Percentiles rank a stretch among this genome's conserved stretches.
phyloP scores from a whole-genome alignment of 1,140 invertebrate genomes.

The Cryptotermes secundus region DNA sequence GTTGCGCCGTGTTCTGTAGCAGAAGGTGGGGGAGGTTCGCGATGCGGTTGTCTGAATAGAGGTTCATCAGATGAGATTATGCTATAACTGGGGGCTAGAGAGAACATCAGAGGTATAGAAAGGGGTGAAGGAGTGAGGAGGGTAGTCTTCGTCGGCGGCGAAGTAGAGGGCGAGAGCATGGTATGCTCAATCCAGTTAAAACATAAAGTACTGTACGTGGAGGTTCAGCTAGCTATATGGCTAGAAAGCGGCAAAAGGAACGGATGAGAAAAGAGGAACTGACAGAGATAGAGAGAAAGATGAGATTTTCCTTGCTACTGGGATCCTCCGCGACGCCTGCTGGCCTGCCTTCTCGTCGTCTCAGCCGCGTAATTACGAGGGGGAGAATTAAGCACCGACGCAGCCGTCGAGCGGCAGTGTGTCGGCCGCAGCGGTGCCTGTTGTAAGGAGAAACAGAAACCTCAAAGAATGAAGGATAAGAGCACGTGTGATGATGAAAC shows the following conservation, averaged over 20 bases:
- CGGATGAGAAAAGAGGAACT: slow-evolving; percentile 27
- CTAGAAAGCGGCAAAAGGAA: slow-evolving; percentile 27
- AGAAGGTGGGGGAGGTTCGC: neutral
- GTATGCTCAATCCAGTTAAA: slow-evolving; percentile 34
- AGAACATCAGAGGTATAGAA: slow-evolving; percentile 22
- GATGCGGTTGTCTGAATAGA: slow-evolving; percentile 26
- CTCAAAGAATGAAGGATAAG: neutral
- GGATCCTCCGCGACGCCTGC: slow-evolving; percentile 11
- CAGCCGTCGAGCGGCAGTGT: slow-evolving; percentile 27
- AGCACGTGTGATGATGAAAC: neutral
- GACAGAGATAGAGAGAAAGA: neutral
- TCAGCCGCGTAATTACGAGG: slow-evolving; percentile 33
- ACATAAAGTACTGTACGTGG: slow-evolving; percentile 33
- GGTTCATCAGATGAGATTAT: slow-evolving; percentile 37
- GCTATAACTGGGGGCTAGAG: slow-evolving; percentile 32
- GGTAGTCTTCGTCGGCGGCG: neutral
- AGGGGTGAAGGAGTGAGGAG: neutral
- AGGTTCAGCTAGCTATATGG: slow-evolving; percentile 18
- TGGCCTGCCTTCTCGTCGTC: slow-evolving; percentile 1
- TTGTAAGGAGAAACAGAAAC: neutral
- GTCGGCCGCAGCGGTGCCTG: neutral
- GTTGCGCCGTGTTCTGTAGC: slow-evolving; percentile 7
- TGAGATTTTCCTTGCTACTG: slow-evolving; percentile 19
- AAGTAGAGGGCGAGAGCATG: slow-evolving; percentile 3
- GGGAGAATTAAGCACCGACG: slow-evolving; percentile 35